These are phyloP conservation scores for Coilia nasus DNA, from an alignment of 2,797 vertebrate species.

Conservation along the genomic window DNA sequence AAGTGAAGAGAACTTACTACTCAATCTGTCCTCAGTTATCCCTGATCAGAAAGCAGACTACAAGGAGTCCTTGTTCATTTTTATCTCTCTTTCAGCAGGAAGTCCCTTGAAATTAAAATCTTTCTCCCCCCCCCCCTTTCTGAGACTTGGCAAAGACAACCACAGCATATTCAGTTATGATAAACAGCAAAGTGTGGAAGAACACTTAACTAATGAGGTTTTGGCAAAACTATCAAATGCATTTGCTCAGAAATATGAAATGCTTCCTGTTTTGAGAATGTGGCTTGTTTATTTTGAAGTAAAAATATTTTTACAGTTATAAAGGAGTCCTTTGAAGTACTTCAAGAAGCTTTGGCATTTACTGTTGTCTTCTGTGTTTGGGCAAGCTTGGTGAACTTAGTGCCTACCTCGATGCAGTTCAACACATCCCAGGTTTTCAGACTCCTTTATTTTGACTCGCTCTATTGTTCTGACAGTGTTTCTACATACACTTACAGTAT, in stretches of 20 bases:
- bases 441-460: background rate
- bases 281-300: background rate
- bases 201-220: constrained; percentile 12
- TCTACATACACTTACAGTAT: constrained; percentile 5
- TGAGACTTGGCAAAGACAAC: background rate
- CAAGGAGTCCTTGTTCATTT: background rate
- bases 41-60: constrained; percentile 11
- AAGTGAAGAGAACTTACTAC: constrained; percentile 14
- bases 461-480: background rate
- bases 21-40: constrained; percentile 15
- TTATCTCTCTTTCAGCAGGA: constrained; percentile 13
- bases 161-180: background rate
- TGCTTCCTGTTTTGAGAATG: background rate
- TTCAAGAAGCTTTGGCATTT: background rate
- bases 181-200: constrained; percentile 8
- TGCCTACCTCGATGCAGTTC: background rate
- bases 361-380: background rate
- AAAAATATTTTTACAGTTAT: background rate
- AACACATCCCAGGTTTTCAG: background rate
- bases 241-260: constrained; percentile 7
- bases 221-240: constrained; percentile 16
- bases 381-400: background rate
- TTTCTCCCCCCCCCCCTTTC: background rate
- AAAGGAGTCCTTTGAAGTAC: constrained; percentile 1
- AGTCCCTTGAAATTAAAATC: background rate